phyloP scores from a whole-genome alignment of 2,113 vertebrate genomes.

The Nibea albiflora region DNA sequence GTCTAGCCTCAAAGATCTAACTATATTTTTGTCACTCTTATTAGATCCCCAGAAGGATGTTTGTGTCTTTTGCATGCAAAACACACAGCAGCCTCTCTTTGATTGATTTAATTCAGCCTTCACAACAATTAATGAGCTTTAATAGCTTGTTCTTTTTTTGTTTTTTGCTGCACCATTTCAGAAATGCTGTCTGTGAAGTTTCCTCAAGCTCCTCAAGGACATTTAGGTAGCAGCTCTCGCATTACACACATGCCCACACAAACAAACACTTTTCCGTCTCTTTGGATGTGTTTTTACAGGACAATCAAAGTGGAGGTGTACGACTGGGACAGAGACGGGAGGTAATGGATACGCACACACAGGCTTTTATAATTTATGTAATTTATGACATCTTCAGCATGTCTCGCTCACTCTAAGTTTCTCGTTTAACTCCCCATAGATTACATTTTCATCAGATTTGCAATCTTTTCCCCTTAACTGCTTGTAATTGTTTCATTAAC shows the following conservation, averaged over 20 bases:
- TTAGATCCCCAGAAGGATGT: slow-evolving; percentile 12
- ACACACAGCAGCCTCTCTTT: neutral
- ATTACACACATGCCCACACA: neutral
- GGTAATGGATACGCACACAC: slow-evolving; percentile 79
- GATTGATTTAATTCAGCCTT: slow-evolving; percentile 48
- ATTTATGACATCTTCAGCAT: neutral
- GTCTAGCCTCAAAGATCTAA: slow-evolving; percentile 5
- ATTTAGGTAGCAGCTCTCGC: neutral
- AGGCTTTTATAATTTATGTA: neutral
- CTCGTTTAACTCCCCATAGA: neutral
- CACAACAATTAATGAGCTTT: slow-evolving; percentile 42
- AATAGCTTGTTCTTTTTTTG: slow-evolving; percentile 25
- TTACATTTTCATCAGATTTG: neutral
- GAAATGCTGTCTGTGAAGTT: slow-evolving; percentile 20
- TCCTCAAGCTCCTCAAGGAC: slow-evolving; percentile 12
- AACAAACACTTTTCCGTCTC: neutral
- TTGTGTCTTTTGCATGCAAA: slow-evolving; percentile 12
- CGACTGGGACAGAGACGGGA: slow-evolving; percentile 96
- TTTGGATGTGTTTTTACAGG: slow-evolving; percentile 79
- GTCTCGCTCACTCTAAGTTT: neutral
- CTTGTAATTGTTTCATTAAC: neutral
- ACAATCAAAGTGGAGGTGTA: slow-evolving; percentile 95
- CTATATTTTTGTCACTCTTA: neutral
- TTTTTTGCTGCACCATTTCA: slow-evolving; percentile 22
- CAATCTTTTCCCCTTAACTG: neutral